A percentile compares a stretch with the other conserved stretches of the same genome.
Evolutionary conservation across 2,113 vertebrate genomes (phyloP).

Genomic region (Fukomys damarensis): DNA sequence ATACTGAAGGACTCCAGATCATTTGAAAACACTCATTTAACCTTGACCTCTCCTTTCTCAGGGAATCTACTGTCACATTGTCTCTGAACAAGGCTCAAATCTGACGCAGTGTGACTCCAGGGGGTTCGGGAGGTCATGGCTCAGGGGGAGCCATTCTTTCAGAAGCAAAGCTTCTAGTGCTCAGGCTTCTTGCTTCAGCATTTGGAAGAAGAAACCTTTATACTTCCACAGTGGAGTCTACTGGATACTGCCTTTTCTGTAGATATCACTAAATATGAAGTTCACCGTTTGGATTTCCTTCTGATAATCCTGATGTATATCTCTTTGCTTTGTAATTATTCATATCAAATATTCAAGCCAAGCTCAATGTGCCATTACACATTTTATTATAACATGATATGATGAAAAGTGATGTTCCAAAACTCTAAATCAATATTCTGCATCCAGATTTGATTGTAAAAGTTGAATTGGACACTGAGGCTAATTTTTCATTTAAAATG

Average conservation of each 20-base stretch:
- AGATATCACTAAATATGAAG: neutral
- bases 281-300: constrained; percentile 46
- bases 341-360: constrained; percentile 39
- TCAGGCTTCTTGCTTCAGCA: neutral
- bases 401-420: constrained; percentile 74
- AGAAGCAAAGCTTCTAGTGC: constrained; percentile 34
- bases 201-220: neutral
- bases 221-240: neutral
- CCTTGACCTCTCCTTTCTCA: constrained; percentile 62
- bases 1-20: constrained; percentile 70
- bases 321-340: constrained; percentile 20
- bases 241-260: neutral
- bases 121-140: neutral
- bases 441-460: constrained; percentile 53
- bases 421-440: constrained; percentile 60
- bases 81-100: constrained; percentile 51
- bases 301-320: neutral
- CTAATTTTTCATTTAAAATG: constrained; percentile 64
- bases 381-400: constrained; percentile 57
- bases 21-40: constrained; percentile 75
- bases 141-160: neutral
- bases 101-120: constrained; percentile 36
- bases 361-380: neutral
- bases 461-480: constrained; percentile 39
- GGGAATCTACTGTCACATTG: constrained; percentile 57